Base-by-base conservation (phyloP, 2,113 vertebrate genomes). In the Synchiropus splendidus region DNA sequence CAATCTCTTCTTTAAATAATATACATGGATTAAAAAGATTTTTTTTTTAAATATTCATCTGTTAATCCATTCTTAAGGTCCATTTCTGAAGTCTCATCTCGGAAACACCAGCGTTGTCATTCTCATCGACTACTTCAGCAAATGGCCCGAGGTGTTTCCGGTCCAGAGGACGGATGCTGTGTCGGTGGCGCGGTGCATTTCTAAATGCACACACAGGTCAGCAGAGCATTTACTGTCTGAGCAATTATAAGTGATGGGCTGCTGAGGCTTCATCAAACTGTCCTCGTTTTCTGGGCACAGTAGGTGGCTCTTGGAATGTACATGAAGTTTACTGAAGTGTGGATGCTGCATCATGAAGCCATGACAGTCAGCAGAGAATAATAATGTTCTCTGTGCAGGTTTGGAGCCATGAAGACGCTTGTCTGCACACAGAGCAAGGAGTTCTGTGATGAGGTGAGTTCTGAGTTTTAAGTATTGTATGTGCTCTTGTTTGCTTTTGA, bases 121-220 rank as follows among this genome's bases (percentile, higher is more conserved):
- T 1, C 67, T 91, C 43, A 86, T 86, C 0, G 92, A 94, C 74
- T 89, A 88, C 64, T 89, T 88, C 44, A 91, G 82, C 35, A 94
- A 93, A 74, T 94, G 92, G 92, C 83, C 87, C 9, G 92, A 93
- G 61, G 90, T 87, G 5, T 77, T 81, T 61, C 85, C 91, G 3
- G 59, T 92, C 42, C 84, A 78, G 47, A 90, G 83, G 75, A 85
- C 77, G 14, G 88, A 93, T 16, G 67, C 81, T 1, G 45, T 86
- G 3, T 85, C 84, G 0, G 82, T 90, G n/a, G 88, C 90, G 2
- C 82, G 84, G 71, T 90, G 85, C 16, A 77, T 94, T 42, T 83
- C 87, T 36, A 69, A 86, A n/a, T 36, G 87, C 14, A 80, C 89
- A 70, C 91, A 87, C 86, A 89, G 91, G 91, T 91, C 61, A 39